A percentile compares a stretch with the other conserved stretches of the same genome.
Evolutionary conservation across 1,140 invertebrate species (phyloP).

Genomic region (Babylonia areolata): DNA sequence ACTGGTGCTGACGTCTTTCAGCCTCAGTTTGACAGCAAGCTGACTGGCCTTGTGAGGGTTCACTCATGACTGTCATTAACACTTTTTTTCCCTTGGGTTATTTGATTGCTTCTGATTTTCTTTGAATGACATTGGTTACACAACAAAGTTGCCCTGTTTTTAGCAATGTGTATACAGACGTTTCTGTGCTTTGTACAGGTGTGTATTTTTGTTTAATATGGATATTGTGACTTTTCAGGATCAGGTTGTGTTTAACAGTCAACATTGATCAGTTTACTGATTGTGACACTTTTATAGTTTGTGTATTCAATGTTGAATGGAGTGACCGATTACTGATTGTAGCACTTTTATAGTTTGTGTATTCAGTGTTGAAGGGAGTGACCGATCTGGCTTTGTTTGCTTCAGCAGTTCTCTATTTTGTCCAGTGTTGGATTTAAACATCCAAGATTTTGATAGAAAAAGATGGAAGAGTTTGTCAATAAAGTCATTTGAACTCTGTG

Average conservation of each 20-base stretch:
- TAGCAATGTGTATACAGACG: neutral
- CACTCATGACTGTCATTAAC: neutral
- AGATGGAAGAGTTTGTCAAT: neutral
- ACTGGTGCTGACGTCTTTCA: slow-evolving; percentile 13
- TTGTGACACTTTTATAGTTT: neutral
- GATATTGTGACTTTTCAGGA: neutral
- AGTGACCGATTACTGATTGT: slow-evolving; percentile 4
- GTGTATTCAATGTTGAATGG: neutral
- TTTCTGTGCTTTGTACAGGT: neutral
- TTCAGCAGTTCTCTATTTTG: neutral
- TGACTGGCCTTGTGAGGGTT: neutral
- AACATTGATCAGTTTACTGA: neutral
- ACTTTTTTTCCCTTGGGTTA: neutral
- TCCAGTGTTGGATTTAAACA: neutral
- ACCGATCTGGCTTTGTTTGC: neutral
- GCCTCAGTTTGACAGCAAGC: neutral
- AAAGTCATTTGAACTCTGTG: neutral
- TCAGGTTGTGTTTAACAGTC: neutral
- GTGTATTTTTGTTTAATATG: neutral
- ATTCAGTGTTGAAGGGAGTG: neutral
- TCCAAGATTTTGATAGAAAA: slow-evolving; percentile 9
- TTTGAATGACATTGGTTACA: slow-evolving; percentile 4
- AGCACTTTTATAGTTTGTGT: neutral
- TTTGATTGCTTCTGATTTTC: neutral
- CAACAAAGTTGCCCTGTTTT: neutral